Conservation (phyloP, 2,797 vertebrate genomes). For the Manis pentadactyla region DNA sequence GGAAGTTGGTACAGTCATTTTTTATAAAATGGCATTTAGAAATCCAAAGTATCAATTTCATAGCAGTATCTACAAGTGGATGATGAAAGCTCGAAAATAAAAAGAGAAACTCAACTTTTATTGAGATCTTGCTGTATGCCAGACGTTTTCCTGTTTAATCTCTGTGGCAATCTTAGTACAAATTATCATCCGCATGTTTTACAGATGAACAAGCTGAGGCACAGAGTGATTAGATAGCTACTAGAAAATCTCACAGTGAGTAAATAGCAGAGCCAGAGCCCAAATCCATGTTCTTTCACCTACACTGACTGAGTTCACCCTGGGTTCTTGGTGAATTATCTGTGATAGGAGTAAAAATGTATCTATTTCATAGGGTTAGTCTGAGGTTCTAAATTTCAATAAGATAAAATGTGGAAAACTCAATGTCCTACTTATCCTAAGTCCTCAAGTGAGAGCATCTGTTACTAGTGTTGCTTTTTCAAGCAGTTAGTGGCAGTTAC, state of each 20-base stretch:
- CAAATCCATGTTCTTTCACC: neutral
- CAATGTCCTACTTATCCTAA: neutral
- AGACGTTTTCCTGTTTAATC: slow-evolving; percentile 1
- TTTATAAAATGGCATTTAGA: slow-evolving; percentile 14
- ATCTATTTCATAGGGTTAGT: neutral
- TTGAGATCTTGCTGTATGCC: neutral
- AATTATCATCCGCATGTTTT: neutral
- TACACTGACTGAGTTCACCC: neutral
- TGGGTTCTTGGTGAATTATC: neutral
- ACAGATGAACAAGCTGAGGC: neutral
- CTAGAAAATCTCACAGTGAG: neutral
- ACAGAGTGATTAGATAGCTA: neutral
- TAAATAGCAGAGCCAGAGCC: neutral
- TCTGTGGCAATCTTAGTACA: neutral
- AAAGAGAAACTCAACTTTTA: neutral
- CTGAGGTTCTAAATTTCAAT: neutral
- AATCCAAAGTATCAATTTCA: neutral
- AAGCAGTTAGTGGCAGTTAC: neutral
- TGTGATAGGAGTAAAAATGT: neutral
- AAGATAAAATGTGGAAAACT: neutral
- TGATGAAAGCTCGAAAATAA: neutral
- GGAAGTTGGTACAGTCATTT: neutral
- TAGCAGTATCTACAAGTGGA: neutral
- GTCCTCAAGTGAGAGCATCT: neutral
- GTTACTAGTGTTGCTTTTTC: neutral